A percentile compares a stretch with the other conserved stretches of the same genome.
Evolutionary conservation across 2,888 invertebrate species (phyloP).

Genomic region (Bombylius major): DNA sequence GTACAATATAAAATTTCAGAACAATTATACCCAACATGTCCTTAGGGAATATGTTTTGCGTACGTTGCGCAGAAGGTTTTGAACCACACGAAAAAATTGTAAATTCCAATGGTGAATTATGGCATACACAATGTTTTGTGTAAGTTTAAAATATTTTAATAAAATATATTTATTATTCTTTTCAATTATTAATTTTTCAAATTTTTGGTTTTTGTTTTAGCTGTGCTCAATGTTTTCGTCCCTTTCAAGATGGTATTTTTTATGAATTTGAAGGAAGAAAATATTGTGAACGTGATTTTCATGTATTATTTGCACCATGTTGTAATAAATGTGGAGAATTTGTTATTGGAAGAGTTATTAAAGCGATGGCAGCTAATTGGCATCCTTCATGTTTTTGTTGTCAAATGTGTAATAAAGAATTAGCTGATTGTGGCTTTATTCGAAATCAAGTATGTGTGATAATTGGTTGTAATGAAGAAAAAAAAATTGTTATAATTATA

Average conservation of each 20-base stretch:
- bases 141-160: conserved; percentile 41
- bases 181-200: neutral
- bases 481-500: too few species aligned
- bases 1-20: too few species aligned
- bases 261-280: conserved; percentile 99
- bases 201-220: conserved; percentile 37
- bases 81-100: conserved; percentile 96
- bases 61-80: conserved; percentile 92
- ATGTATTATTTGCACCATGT: conserved; percentile 89
- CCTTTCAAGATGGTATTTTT: conserved; percentile 94
- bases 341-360: conserved; percentile 96
- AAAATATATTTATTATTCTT: neutral
- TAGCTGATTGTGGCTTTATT: conserved; percentile 96
- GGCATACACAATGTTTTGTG: conserved; percentile 99
- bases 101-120: conserved; percentile 94
- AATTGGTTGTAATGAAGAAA: neutral
- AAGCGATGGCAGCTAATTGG: conserved; percentile 99
- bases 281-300: conserved; percentile 98
- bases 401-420: conserved; percentile 77
- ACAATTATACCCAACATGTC: conserved; percentile 48
- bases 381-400: conserved; percentile 97
- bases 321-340: conserved; percentile 85
- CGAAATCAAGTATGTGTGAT: conserved; percentile 56
- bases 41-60: conserved; percentile 84
- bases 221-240: conserved; percentile 97